Conservation (phyloP, 2,888 invertebrate genomes). For the Hetaerina titia region DNA sequence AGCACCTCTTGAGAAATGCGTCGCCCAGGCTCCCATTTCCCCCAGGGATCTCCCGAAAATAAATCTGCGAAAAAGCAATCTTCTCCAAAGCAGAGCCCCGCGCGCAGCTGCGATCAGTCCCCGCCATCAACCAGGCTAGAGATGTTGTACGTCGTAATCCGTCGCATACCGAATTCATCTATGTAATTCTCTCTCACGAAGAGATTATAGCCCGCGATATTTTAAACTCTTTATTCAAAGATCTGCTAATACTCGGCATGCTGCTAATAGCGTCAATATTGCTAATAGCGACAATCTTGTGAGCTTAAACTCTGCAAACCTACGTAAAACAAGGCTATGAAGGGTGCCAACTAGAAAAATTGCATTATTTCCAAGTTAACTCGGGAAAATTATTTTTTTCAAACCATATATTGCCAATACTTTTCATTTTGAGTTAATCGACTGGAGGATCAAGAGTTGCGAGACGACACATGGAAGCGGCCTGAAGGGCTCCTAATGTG, state of each 20-base stretch:
- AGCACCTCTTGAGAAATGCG: constrained; percentile 12
- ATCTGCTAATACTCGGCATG: background rate
- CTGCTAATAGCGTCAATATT: no score
- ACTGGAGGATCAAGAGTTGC: no score
- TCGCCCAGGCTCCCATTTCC: background rate
- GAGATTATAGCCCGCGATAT: background rate
- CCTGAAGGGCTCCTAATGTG: no score
- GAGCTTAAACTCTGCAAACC: background rate
- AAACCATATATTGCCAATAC: no score
- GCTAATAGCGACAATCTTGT: background rate
- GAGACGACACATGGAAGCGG: no score
- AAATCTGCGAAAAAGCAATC: constrained; percentile 21
- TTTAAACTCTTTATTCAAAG: background rate
- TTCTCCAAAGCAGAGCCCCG: background rate
- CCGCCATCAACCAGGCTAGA: background rate
- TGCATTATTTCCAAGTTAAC: no score
- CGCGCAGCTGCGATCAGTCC: background rate
- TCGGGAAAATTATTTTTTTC: no score
- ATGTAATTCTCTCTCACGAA: background rate
- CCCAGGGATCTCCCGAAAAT: background rate
- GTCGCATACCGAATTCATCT: background rate
- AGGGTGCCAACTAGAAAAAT: no score
- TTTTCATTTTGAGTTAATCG: no score
- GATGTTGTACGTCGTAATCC: background rate
- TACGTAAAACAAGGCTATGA: no score